Evolutionary conservation across 2,113 vertebrate genomes (phyloP), one percentile per base, ranked within the genome.

Genomic region (Nematolebias whitei): DNA sequence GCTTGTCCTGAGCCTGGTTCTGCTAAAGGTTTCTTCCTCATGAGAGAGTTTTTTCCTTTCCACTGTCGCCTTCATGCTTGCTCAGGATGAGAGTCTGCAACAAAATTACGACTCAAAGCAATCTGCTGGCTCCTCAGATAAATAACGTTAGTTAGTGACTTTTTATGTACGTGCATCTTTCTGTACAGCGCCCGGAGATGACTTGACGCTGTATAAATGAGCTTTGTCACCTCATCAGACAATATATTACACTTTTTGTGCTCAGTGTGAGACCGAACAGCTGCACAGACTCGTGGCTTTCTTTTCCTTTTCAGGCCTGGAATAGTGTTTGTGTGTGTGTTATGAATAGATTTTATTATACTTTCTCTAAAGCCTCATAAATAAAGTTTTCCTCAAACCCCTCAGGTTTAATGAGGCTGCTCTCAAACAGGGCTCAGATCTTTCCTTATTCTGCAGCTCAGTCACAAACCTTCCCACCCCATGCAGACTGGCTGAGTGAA

Each of bases 361-460:
- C 4, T 20, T 20, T 47, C 44, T 47, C 19, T 12, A 47, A 47
- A 47, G n/a, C 44, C n/a, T 19, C 44, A 47, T 12, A 47, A 47
- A 47, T 12, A 19, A 20, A 47, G n/a, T 20, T 47, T 45, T 20
- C 19, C 15, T 3, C 40, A 41, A 41, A 15, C 12, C 40, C 15
- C 40, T 15, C 44, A 47, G n/a, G n/a, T 47, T 47, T 47, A 47
- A 47, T 47, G 44, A 47, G 43, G 43, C 43, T 20, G 44, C 44
- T 47, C n/a, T 47, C n/a, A 47, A 20, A 20, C 43, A n/a, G 6
- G 16, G 16, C 43, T 18, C 18, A n/a, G 7, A n/a, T n/a, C 8
- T n/a, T 18, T n/a, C 1, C 18, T 44, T 44, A n/a, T 47, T 47
- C 16, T 20, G 8, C 8, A 19, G n/a, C n/a, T 47, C 44, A 47